Conservation (phyloP, 2,888 invertebrate genomes). For the Glyphotaelius pellucidus region DNA sequence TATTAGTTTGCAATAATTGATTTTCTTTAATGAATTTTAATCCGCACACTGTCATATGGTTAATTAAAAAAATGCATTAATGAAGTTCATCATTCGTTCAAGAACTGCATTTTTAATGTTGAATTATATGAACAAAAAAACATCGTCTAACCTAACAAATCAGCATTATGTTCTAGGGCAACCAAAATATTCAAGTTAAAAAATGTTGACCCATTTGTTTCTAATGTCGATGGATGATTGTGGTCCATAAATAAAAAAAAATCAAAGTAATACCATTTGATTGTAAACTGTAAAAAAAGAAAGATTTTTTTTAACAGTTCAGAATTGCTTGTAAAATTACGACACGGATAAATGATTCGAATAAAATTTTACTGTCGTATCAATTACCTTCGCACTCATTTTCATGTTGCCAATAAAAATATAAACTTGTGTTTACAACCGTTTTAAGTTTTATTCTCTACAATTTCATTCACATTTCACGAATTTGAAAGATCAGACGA, state of each 20-base stretch:
- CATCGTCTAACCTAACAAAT: no score
- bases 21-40: no score
- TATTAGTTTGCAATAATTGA: no score
- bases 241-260: background rate
- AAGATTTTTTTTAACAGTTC: background rate
- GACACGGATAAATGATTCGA: background rate
- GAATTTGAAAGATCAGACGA: background rate
- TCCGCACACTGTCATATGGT: no score
- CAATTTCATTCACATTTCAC: background rate
- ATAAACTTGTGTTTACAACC: background rate
- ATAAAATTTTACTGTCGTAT: background rate
- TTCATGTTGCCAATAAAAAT: background rate
- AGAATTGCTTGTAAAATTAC: background rate
- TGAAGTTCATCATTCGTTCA: no score
- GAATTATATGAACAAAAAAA: no score
- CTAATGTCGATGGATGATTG: background rate
- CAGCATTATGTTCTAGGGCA: background rate
- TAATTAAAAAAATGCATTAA: no score
- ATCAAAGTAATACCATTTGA: background rate
- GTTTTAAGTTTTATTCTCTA: background rate
- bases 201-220: background rate
- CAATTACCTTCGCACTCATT: conserved; percentile 3
- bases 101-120: no score
- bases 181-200: background rate
- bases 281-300: background rate